Percentiles rank a stretch among this genome's conserved stretches.
Evolutionary conservation across 1,140 invertebrate species (phyloP).

Genomic region (Pogonognathellus flavescens): DNA sequence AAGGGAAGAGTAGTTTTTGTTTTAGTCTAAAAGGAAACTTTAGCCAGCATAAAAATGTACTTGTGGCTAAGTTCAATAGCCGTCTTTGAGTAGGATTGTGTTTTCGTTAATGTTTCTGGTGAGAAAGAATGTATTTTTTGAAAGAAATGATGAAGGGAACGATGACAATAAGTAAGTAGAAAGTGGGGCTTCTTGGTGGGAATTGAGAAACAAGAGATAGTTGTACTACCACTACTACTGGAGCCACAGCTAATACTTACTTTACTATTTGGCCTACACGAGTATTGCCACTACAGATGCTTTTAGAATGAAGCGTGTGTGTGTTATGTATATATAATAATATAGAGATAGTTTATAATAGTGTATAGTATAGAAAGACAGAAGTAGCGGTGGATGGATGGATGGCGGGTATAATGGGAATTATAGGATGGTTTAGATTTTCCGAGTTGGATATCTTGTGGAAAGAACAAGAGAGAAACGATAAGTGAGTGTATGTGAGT

Average conservation of each 20-base stretch:
- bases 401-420: constrained; percentile 6
- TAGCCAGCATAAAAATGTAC: constrained; percentile 48
- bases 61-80: constrained; percentile 48
- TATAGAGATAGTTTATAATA: too few relatives aligned
- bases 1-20: constrained; percentile 44
- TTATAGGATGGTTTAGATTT: constrained; percentile 29
- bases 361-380: neutral
- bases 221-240: neutral
- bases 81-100: constrained; percentile 47
- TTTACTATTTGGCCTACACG: too few relatives aligned
- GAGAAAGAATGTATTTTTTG: constrained; percentile 49
- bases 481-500: constrained; percentile 9
- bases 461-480: constrained; percentile 24
- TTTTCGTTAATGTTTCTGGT: constrained; percentile 49
- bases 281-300: too few relatives aligned
- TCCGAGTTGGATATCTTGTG: constrained; percentile 27
- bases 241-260: too few relatives aligned
- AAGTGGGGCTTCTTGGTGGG: constrained; percentile 48
- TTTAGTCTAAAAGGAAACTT: constrained; percentile 50
- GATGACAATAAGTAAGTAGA: constrained; percentile 45
- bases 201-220: constrained; percentile 48
- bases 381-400: constrained; percentile 5
- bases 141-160: constrained; percentile 48
- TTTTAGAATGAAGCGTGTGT: too few relatives aligned
- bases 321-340: too few relatives aligned